Percentiles rank a stretch among this genome's conserved stretches.
phyloP scores from a whole-genome alignment of 2,888 invertebrate species.

The Lagria hirta region DNA sequence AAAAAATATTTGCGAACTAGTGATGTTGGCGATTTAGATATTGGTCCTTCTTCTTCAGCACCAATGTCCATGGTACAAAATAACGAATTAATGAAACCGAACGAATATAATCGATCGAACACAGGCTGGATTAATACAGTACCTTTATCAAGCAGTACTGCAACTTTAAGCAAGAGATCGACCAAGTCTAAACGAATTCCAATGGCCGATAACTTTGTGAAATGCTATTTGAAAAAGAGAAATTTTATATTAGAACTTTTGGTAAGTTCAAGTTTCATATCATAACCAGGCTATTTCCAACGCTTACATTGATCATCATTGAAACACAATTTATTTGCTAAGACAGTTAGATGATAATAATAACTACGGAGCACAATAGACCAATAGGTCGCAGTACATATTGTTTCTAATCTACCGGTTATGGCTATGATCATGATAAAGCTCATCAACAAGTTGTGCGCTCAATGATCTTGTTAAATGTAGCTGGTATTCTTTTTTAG shows the following conservation, averaged over 20 bases:
- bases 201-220: slow-evolving; percentile 79
- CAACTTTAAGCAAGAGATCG: slow-evolving; percentile 73
- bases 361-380: no score
- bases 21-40: slow-evolving; percentile 65
- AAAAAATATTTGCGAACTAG: slow-evolving; percentile 87
- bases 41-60: slow-evolving; percentile 49
- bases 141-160: slow-evolving; percentile 67
- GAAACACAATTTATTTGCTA: no score
- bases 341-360: no score
- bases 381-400: no score
- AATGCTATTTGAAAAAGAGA: slow-evolving; percentile 91
- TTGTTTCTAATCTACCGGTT: no score
- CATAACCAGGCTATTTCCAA: no score
- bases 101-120: slow-evolving; percentile 60
- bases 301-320: no score
- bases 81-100: slow-evolving; percentile 53
- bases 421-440: no score
- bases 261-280: slow-evolving; percentile 55
- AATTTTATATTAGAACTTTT: slow-evolving; percentile 91
- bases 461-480: slow-evolving; percentile 6
- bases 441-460: slow-evolving; percentile 4
- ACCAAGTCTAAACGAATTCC: slow-evolving; percentile 67
- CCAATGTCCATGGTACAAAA: slow-evolving; percentile 43
- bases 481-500: slow-evolving; percentile 48
- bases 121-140: slow-evolving; percentile 96